These are phyloP conservation scores for Lepus oiostolus DNA, from an alignment of 2,797 vertebrate genomes.

Conservation along the genomic window DNA sequence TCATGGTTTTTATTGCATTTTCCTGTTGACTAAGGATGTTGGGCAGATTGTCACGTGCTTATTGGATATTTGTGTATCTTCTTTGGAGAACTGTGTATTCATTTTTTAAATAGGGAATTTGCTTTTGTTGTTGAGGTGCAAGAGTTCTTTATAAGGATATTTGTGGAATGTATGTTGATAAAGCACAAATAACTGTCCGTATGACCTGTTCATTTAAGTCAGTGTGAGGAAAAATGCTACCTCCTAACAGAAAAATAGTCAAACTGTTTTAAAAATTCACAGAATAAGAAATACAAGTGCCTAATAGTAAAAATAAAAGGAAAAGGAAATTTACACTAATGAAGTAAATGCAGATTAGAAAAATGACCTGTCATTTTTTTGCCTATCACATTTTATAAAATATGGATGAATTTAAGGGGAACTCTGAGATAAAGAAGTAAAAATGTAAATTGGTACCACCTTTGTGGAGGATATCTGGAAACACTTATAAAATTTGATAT, in stretches of 20 bases:
- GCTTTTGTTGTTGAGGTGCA: constrained; percentile 36
- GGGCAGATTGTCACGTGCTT: neutral
- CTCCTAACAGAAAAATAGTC: neutral
- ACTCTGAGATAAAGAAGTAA: neutral
- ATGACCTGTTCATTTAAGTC: constrained; percentile 32
- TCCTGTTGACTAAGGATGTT: neutral
- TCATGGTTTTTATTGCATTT: constrained; percentile 38
- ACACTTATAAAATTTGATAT: constrained; percentile 31
- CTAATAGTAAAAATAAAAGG: constrained; percentile 44
- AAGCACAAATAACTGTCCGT: neutral
- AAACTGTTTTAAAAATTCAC: neutral
- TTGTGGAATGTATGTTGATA: neutral
- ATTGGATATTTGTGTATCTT: neutral
- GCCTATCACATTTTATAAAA: constrained; percentile 27
- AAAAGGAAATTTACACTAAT: neutral
- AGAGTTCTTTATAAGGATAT: constrained; percentile 23
- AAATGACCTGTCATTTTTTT: constrained; percentile 56
- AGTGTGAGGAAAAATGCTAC: neutral
- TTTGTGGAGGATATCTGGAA: constrained; percentile 30
- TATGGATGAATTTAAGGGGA: neutral
- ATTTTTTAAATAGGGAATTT: neutral
- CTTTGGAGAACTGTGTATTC: neutral
- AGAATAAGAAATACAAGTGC: neutral
- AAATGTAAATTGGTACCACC: constrained; percentile 39
- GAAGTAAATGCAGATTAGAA: constrained; percentile 55